phyloP scores from a whole-genome alignment of 1,140 invertebrate genomes.

The Ceratoteleas bidentatus region DNA sequence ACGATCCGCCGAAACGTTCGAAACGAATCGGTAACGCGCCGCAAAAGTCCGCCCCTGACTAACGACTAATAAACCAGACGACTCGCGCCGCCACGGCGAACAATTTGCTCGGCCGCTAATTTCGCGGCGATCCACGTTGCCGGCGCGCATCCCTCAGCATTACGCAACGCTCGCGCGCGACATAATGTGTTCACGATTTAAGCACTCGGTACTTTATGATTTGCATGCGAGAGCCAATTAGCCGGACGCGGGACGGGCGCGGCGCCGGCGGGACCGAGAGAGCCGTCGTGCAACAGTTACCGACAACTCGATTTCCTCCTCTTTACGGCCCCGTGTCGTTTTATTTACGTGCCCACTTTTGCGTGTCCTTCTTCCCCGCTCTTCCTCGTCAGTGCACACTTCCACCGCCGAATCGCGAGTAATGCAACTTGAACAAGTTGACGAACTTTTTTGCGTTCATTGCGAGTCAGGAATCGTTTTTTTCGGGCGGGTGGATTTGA shows the following conservation, averaged over 20 bases:
- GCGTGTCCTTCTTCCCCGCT: background rate
- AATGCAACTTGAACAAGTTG: too few species aligned
- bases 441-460: too few species aligned
- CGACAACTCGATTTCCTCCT: slow-evolving; percentile 29
- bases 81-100: slow-evolving; percentile 11
- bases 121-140: slow-evolving; percentile 36
- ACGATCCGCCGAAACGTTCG: too few species aligned
- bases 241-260: slow-evolving; percentile 32
- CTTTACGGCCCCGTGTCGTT: slow-evolving; percentile 16
- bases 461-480: too few species aligned
- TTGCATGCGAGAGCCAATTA: slow-evolving; percentile 66
- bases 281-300: slow-evolving; percentile 35
- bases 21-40: too few species aligned
- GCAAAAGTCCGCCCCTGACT: slow-evolving; percentile 6
- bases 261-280: slow-evolving; percentile 10
- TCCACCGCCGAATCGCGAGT: too few species aligned
- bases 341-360: slow-evolving; percentile 43
- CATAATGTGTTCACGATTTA: slow-evolving; percentile 61
- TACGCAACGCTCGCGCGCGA: slow-evolving; percentile 47
- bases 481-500: too few species aligned
- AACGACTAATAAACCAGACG: slow-evolving; percentile 23
- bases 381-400: too few species aligned
- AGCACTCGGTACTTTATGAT: slow-evolving; percentile 65
- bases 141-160: slow-evolving; percentile 28
- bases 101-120: slow-evolving; percentile 41